phyloP scores from a whole-genome alignment of 2,888 invertebrate species.

The Polymixis lichenea region DNA sequence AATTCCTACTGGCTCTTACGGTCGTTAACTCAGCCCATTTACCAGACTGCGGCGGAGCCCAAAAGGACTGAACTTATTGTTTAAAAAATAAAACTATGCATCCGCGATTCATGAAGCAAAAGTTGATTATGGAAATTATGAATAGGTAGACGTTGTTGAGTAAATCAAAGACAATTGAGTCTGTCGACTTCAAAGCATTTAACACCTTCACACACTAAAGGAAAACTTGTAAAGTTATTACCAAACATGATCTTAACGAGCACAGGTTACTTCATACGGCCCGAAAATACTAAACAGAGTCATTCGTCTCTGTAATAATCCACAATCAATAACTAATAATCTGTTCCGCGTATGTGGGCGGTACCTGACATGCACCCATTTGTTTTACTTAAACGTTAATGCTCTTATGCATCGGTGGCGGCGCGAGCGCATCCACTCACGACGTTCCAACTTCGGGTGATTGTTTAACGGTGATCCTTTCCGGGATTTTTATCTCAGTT shows the following conservation, averaged over 20 bases:
- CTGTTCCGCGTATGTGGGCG: slow-evolving; percentile 79
- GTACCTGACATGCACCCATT: slow-evolving; percentile 78
- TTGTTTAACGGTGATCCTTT: slow-evolving; percentile 80
- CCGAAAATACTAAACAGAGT: slow-evolving; percentile 67
- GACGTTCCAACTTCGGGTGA: slow-evolving; percentile 57
- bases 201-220: slow-evolving; percentile 33
- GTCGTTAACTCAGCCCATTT: slow-evolving; percentile 13
- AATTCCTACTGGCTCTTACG: slow-evolving; percentile 37
- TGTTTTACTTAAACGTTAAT: slow-evolving; percentile 85
- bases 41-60: not conserved
- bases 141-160: not conserved
- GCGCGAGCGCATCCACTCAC: slow-evolving; percentile 68
- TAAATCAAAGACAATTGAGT: slow-evolving; percentile 39
- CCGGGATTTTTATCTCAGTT: slow-evolving; percentile 70
- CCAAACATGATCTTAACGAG: slow-evolving; percentile 52
- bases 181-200: slow-evolving; percentile 21
- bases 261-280: slow-evolving; percentile 59
- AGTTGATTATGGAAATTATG: not conserved
- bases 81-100: not conserved
- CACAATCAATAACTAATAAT: slow-evolving; percentile 81
- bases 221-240: slow-evolving; percentile 46
- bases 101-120: not conserved
- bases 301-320: slow-evolving; percentile 73
- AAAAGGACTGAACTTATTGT: not conserved
- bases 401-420: slow-evolving; percentile 76